Evolutionary conservation across 2,797 vertebrate genomes (phyloP).

Genomic region (Myotis myotis): DNA sequence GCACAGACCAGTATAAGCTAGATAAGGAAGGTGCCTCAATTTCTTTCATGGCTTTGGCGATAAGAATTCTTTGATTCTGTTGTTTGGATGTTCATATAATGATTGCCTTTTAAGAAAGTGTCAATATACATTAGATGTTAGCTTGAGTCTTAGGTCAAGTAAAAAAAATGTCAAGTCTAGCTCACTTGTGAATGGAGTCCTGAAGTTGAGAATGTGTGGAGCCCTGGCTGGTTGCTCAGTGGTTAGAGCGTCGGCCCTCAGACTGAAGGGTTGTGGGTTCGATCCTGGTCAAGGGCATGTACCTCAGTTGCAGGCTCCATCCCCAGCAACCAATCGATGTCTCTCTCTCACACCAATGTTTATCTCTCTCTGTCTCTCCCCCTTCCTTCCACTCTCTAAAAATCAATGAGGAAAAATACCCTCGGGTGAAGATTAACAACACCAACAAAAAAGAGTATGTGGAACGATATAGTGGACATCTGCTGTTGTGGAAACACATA

Average conservation of each 20-base stretch:
- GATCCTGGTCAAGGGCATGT: too few relatives aligned
- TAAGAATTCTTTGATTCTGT: slow-evolving; percentile 64
- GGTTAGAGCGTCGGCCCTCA: too few relatives aligned
- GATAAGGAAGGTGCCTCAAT: slow-evolving; percentile 41
- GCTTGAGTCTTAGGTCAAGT: neutral
- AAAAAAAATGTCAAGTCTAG: neutral
- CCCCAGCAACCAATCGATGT: too few relatives aligned
- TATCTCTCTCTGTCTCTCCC: too few relatives aligned
- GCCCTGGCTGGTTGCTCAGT: too few relatives aligned
- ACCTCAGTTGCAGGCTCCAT: too few relatives aligned
- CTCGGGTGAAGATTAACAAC: too few relatives aligned
- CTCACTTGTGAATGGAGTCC: neutral
- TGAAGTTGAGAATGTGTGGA: neutral
- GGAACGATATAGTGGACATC: neutral
- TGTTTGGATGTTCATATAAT: slow-evolving; percentile 49
- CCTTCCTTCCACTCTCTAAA: too few relatives aligned
- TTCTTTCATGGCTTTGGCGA: slow-evolving; percentile 42
- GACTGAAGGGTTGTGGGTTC: too few relatives aligned
- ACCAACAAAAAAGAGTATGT: neutral
- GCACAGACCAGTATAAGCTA: neutral
- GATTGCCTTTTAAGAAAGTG: slow-evolving; percentile 65
- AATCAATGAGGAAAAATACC: too few relatives aligned
- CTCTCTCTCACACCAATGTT: too few relatives aligned
- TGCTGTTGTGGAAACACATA: neutral
- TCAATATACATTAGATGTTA: neutral